Evolutionary conservation across 2,113 vertebrate species (phyloP).

Genomic region (Microcebus ravelobensis): DNA sequence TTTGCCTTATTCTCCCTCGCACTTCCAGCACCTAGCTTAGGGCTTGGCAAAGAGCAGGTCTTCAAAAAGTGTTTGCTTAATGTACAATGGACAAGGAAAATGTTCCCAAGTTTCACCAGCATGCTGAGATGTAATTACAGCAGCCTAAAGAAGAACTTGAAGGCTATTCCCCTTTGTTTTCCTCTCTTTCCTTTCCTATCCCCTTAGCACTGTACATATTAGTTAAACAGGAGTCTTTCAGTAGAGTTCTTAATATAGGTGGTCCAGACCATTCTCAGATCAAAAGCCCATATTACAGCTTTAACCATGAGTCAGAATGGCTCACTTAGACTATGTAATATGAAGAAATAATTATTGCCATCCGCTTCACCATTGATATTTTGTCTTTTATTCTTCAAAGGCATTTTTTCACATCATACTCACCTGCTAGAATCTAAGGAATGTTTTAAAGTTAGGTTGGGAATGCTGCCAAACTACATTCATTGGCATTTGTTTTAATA

Average conservation of each 20-base stretch:
- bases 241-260: not conserved
- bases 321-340: not conserved
- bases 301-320: not conserved
- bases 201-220: not conserved
- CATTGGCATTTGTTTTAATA: not conserved
- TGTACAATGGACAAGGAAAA: not conserved
- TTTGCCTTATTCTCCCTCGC: not conserved
- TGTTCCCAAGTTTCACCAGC: not conserved
- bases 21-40: not conserved
- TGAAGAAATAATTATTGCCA: constrained; percentile 4
- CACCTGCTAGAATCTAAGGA: not conserved
- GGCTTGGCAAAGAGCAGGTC: not conserved
- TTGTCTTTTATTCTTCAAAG: not conserved
- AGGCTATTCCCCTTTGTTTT: not conserved
- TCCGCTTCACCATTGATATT: not conserved
- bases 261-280: not conserved
- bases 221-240: not conserved
- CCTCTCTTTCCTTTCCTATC: not conserved
- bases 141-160: not conserved
- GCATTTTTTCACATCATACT: not conserved
- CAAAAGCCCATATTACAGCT: not conserved
- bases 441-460: not conserved
- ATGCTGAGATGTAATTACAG: not conserved
- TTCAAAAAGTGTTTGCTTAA: not conserved
- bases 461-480: not conserved